Evolutionary conservation across 2,113 vertebrate genomes (phyloP).

Genomic region (Neolamprologus ventralis): DNA sequence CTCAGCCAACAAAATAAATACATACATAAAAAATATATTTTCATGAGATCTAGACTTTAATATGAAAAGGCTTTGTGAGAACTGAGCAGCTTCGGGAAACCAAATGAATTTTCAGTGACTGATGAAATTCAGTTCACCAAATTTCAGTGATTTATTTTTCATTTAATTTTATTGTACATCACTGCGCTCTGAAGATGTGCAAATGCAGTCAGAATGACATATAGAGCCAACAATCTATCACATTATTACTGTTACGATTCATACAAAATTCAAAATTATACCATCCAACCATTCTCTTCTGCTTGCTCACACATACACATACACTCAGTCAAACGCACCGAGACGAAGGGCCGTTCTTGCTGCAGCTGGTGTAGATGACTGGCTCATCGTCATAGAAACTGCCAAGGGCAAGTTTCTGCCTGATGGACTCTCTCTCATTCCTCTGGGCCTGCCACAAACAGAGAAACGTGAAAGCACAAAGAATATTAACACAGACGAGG

Average conservation of each 20-base stretch:
- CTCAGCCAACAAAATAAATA: background rate
- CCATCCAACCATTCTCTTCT: background rate
- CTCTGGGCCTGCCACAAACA: constrained; percentile 84
- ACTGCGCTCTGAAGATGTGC: background rate
- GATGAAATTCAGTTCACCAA: background rate
- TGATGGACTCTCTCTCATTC: constrained; percentile 96
- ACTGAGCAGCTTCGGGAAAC: background rate
- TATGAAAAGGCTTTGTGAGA: background rate
- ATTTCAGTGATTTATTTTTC: background rate
- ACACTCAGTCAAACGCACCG: constrained; percentile 72
- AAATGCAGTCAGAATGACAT: background rate
- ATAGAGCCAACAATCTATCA: background rate
- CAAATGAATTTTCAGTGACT: background rate
- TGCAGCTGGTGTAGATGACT: constrained; percentile 91
- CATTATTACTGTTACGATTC: background rate
- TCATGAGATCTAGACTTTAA: background rate
- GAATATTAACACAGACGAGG: background rate
- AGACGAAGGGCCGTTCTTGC: constrained; percentile 85
- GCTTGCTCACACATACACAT: background rate
- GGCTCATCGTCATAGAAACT: constrained; percentile 99
- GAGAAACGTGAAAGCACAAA: background rate
- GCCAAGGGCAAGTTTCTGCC: constrained; percentile 96
- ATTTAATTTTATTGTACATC: background rate
- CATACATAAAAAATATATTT: background rate
- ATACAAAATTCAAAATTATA: background rate